Evolutionary conservation across 1,140 invertebrate genomes (phyloP).

Genomic region (Lepidurus apus): DNA sequence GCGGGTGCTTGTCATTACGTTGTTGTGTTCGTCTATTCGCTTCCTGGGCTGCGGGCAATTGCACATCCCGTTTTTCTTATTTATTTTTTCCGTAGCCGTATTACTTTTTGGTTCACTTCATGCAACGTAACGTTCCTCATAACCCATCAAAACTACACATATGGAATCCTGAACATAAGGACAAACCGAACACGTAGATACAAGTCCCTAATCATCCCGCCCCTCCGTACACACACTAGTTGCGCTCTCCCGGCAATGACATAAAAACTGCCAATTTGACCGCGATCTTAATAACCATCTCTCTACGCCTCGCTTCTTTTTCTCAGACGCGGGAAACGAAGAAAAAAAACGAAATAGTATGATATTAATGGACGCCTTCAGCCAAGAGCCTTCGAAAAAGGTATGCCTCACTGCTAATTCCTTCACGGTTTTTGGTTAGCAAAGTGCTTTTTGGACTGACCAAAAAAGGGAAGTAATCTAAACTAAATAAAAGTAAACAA

Average conservation of each 20-base stretch:
- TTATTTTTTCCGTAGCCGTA: too few relatives aligned
- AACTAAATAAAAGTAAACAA: too few relatives aligned
- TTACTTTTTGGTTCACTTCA: background rate
- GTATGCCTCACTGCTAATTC: conserved; percentile 2
- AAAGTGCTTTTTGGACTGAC: background rate
- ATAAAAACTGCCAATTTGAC: conserved; percentile 18
- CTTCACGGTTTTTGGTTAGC: background rate
- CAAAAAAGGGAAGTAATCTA: too few relatives aligned
- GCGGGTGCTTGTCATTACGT: conserved; percentile 12
- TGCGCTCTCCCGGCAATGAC: conserved; percentile 12
- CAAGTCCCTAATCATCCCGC: background rate
- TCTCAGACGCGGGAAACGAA: background rate
- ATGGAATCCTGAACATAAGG: background rate
- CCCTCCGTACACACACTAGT: background rate
- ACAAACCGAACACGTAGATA: background rate
- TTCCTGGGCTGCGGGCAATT: background rate
- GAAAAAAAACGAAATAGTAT: background rate
- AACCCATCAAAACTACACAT: too few relatives aligned
- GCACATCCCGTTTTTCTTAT: conserved; percentile 16
- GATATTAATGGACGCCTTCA: background rate
- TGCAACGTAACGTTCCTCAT: background rate
- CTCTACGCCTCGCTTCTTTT: conserved; percentile 2
- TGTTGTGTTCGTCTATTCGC: background rate
- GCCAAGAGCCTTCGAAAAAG: background rate
- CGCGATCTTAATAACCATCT: conserved; percentile 18